Percentiles rank a stretch among this genome's conserved stretches.
Evolutionary conservation across 2,113 vertebrate species (phyloP).

Genomic region (Trogon surrucura): DNA sequence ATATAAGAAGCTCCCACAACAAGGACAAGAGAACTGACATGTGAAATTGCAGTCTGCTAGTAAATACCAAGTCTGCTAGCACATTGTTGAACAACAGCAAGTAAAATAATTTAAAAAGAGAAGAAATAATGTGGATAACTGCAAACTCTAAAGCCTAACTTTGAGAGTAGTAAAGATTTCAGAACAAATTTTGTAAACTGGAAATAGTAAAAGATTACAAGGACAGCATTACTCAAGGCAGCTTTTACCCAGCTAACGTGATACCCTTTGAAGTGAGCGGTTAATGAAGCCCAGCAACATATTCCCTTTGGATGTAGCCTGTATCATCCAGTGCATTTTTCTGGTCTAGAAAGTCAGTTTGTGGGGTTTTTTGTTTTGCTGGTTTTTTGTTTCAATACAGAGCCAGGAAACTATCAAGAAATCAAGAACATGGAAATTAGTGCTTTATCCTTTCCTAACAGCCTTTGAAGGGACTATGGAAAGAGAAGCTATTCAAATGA

Average conservation of each 20-base stretch:
- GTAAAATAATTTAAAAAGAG: neutral
- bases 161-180: neutral
- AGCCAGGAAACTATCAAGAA: slow-evolving; percentile 4
- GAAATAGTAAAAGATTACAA: neutral
- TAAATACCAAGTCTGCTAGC: neutral
- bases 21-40: neutral
- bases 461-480: neutral
- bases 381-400: neutral
- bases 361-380: neutral
- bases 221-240: neutral
- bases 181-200: neutral
- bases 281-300: neutral
- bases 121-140: neutral
- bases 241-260: neutral
- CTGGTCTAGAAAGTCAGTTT: neutral
- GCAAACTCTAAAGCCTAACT: neutral
- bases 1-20: neutral
- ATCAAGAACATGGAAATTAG: neutral
- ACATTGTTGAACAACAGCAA: neutral
- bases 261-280: neutral
- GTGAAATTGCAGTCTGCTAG: neutral
- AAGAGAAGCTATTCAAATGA: neutral
- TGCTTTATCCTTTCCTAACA: neutral
- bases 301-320: neutral
- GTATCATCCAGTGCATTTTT: neutral